Base-by-base conservation (phyloP, 1,140 invertebrate genomes). In the Papilio aristodemus region DNA sequence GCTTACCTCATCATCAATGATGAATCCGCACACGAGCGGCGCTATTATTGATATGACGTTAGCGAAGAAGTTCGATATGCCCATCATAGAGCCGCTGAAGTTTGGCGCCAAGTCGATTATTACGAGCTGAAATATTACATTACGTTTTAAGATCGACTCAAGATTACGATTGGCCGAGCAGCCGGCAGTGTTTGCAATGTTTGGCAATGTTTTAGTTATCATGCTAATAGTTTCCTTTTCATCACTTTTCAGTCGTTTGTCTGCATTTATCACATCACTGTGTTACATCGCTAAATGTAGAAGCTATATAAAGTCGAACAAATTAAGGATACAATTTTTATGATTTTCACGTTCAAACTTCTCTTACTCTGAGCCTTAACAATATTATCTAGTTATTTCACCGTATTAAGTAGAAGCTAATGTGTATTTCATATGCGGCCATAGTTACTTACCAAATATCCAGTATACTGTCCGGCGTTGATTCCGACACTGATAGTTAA, bases 71-170 rank as follows among this genome's bases (percentile, higher is more conserved):
- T 96, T 96, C 19, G 95, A 95, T 59, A 96, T 92, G 6, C 95
- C 95, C 94, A 96, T 95, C 63, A 96, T 79, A 13, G 91, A 92
- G 27, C 95, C 94, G 46, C 95, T 95, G 91, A 93, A 94, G 87
- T 94, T 95, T 11, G 95, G 95, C 14, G 95, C 94, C 72, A 97
- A 85, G 82, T 96, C 95, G 27, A 96, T 93, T 76, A 95, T 95
- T 67, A 95, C 95, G 41, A 91, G 70, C 89, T 91, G 83, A 19
- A 84, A 95, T 58, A 38, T n/a, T n/a, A n/a, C n/a, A n/a, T n/a
- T n/a, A n/a, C n/a, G n/a, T 32, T 32, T 6, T 32, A 6, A 32
- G 27, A 32, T 2, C 6, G 2, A 32, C 27, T 32, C 27, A 32
- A 32, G 2, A 32, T 6, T 32, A 32, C 6, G 6, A 32, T 32